A percentile compares a stretch with the other conserved stretches of the same genome.
Conservation (phyloP, 2,888 invertebrate species). For the Chalcis sispes region DNA sequence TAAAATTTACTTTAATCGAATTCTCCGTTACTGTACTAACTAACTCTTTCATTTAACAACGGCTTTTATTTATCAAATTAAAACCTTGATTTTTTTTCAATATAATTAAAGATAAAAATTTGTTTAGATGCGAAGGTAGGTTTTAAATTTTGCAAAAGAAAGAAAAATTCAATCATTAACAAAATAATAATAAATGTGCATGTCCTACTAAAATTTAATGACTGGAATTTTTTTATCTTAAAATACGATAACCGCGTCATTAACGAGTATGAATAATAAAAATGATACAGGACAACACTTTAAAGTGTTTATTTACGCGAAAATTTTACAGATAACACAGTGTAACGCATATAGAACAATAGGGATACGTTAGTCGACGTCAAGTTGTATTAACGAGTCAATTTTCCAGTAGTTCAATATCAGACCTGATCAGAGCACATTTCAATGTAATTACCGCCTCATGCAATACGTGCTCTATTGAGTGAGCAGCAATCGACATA, state of each 20-base stretch:
- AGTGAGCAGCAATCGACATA: not conserved
- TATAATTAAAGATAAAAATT: not conserved
- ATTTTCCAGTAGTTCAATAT: constrained; percentile 51
- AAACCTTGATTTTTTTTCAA: not conserved
- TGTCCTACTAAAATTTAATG: too few species aligned
- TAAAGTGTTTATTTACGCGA: constrained; percentile 12
- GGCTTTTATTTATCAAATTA: too few species aligned
- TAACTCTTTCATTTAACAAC: too few species aligned
- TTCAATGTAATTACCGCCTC: constrained; percentile 51
- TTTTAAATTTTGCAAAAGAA: not conserved
- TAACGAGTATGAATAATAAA: too few species aligned
- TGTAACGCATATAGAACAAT: constrained; percentile 31
- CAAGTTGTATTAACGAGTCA: constrained; percentile 48
- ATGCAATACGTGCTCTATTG: constrained; percentile 27
- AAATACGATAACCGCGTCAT: too few species aligned
- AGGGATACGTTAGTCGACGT: constrained; percentile 38
- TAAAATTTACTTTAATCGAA: not conserved
- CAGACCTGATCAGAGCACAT: constrained; percentile 43
- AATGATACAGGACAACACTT: not conserved
- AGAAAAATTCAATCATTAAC: not conserved
- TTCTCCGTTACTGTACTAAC: not conserved
- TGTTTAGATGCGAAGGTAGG: not conserved
- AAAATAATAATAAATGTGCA: too few species aligned
- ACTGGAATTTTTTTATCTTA: too few species aligned
- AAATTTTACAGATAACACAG: constrained; percentile 24